Base-by-base conservation (phyloP, 2,888 invertebrate species). In the Hirtodrosophila duncani region DNA sequence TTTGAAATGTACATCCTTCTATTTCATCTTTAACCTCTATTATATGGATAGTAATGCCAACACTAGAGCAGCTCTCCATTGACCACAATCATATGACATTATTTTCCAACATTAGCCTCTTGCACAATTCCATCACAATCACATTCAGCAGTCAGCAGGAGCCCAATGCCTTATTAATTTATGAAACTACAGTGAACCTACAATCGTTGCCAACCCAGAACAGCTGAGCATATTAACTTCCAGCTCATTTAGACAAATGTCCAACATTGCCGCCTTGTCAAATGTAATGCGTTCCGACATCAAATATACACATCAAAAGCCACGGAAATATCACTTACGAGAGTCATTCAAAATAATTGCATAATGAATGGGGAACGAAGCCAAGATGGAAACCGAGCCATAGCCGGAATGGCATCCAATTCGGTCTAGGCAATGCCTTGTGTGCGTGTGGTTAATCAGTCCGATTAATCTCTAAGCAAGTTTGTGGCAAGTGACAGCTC, bases 341-440 rank as follows among this genome's bases (percentile, higher is more conserved):
- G 56, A 83, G 80, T 83, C 83, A 83, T 84, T 82, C 70, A 44
- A 82, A 82, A 78, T 83, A 84, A 83, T 84, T 83, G 83, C 74
- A 80, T 69, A 69, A 77, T 74, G 80, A 81, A 80, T 74, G 60
- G 62, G 64, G 39, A 18, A 16, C 52, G 13, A 30, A 20, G 13
- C 20, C 37, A 31, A 23, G 14, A 21, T 27, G 31, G 20, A 21
- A 27, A n/a, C 14, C 23, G 34, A 55, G 43, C 7, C 20, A 8
- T 24, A 33, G 14, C 18, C 16, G 27, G 11, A 8, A 8, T 16
- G 21, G 10, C 7, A n/a, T 10, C 14, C 29, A 29, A 8, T 39
- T 13, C 4, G 23, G 9, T 10, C 5, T 27, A 30, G 31, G 16
- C 34, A 30, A 9, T 10, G 23, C 14, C 3, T 5, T 27, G 11